Conservation (phyloP, 2,797 vertebrate genomes). For the Peromyscus nudipes region DNA sequence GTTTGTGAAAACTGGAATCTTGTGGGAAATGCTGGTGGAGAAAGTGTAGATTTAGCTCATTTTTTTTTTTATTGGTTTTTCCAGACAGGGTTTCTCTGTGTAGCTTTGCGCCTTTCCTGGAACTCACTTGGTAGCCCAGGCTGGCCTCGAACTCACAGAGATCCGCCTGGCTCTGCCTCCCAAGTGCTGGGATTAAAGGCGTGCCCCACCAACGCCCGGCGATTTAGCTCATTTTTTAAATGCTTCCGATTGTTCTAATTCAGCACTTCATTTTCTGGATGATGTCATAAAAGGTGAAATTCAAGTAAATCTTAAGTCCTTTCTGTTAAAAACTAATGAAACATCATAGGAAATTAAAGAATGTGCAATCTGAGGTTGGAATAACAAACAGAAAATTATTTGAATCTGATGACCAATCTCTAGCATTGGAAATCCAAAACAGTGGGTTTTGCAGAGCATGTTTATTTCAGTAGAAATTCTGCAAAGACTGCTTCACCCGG, state of each 20-base stretch:
- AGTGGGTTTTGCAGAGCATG: neutral
- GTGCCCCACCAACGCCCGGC: too few relatives aligned
- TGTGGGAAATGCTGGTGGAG: neutral
- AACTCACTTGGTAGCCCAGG: too few relatives aligned
- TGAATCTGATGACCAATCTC: neutral
- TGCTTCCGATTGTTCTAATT: neutral
- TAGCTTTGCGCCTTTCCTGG: too few relatives aligned
- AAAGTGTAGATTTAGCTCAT: neutral
- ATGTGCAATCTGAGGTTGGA: neutral
- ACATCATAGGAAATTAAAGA: slow-evolving; percentile 26
- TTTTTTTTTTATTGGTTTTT: too few relatives aligned
- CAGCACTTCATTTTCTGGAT: neutral
- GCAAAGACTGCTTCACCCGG: neutral
- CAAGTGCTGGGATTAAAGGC: too few relatives aligned
- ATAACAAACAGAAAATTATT: neutral
- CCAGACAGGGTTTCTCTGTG: too few relatives aligned
- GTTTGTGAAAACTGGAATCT: neutral
- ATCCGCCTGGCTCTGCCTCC: too few relatives aligned
- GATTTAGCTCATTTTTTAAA: neutral
- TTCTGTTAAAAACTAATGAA: slow-evolving; percentile 42
- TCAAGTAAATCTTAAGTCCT: slow-evolving; percentile 41
- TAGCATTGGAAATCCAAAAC: neutral
- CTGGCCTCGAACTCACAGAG: too few relatives aligned
- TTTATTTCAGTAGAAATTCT: neutral
- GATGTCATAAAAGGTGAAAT: neutral